A percentile compares a stretch with the other conserved stretches of the same genome.
Evolutionary conservation across 1,140 invertebrate genomes (phyloP).

Genomic region (Gryllus bimaculatus): DNA sequence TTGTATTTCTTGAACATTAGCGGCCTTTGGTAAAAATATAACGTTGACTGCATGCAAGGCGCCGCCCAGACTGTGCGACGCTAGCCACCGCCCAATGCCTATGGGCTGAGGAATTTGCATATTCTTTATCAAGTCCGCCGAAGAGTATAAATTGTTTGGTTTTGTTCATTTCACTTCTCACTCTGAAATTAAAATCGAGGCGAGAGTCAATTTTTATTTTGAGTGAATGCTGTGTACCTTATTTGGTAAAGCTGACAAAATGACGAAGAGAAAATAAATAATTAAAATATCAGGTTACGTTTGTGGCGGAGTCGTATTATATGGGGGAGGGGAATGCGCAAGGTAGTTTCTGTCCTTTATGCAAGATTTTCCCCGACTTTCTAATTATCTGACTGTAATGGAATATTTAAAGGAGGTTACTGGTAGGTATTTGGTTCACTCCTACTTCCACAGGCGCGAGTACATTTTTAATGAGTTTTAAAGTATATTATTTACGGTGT

Average conservation of each 20-base stretch:
- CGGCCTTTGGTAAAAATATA: no score
- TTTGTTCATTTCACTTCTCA: no score
- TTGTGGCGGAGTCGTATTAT: not conserved
- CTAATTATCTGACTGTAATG: not conserved
- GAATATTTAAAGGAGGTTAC: not conserved
- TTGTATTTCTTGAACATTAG: no score
- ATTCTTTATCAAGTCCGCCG: no score
- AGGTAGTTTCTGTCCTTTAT: not conserved
- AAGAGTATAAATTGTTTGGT: no score
- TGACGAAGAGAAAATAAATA: not conserved
- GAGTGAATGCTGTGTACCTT: not conserved
- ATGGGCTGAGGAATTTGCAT: no score
- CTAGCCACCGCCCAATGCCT: no score
- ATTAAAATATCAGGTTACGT: not conserved
- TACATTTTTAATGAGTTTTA: not conserved
- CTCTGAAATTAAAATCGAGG: no score
- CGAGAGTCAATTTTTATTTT: no score
- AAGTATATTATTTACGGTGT: slow-evolving; percentile 5
- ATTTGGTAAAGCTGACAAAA: not conserved
- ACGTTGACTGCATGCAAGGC: no score
- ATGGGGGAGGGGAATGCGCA: not conserved
- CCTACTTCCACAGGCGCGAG: not conserved
- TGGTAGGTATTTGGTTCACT: not conserved
- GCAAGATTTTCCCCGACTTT: not conserved
- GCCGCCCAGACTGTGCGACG: no score